phyloP scores from a whole-genome alignment of 2,797 vertebrate genomes.

The Acipenser ruthenus region DNA sequence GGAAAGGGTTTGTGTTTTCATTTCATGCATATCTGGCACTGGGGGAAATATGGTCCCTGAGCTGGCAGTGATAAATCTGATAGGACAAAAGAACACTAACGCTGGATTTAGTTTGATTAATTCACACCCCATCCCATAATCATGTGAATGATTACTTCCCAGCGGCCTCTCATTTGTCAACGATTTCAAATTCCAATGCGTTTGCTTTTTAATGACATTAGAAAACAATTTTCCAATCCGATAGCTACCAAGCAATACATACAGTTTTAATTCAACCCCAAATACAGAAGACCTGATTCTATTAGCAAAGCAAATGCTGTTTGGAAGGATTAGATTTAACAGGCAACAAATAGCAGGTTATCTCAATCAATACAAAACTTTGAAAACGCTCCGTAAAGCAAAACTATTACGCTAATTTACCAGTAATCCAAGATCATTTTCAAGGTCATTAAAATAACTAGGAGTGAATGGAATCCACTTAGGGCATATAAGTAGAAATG shows the following conservation, averaged over 20 bases:
- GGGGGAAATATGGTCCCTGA: not conserved
- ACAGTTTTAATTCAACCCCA: too few species aligned
- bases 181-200: not conserved
- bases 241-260: too few species aligned
- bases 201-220: too few species aligned
- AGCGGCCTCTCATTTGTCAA: not conserved
- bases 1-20: not conserved
- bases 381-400: too few species aligned
- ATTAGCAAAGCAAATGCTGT: too few species aligned
- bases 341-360: too few species aligned
- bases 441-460: not conserved
- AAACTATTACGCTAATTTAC: too few species aligned
- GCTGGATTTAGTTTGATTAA: not conserved
- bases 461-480: not conserved
- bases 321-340: too few species aligned
- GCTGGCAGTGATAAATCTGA: not conserved
- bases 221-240: too few species aligned
- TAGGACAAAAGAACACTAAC: not conserved
- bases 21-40: not conserved
- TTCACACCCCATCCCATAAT: not conserved
- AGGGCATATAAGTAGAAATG: not conserved
- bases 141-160: not conserved
- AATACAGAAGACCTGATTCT: too few species aligned
- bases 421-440: not conserved
- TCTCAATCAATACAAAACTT: too few species aligned